Base-by-base conservation (phyloP, 1,140 invertebrate genomes). In the Leptoteleia sp. region DNA sequence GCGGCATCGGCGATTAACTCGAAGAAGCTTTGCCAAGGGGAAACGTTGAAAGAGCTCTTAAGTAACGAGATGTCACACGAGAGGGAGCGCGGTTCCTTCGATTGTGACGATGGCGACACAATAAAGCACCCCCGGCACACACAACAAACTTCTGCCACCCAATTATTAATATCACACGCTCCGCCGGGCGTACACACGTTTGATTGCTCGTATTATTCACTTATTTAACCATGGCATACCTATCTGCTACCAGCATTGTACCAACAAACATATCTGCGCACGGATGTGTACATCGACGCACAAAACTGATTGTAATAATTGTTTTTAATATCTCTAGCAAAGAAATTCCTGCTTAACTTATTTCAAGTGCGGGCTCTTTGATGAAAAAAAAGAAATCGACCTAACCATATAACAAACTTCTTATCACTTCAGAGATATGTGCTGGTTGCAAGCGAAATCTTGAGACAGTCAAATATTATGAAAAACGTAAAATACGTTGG, bases 141-240 rank as follows among this genome's bases (percentile, higher is more conserved):
- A 17, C 31, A 61, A 61, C 37, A 71, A 71, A 71, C 67, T 71
- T 61, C 27, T 22, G 25, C 43, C 48, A 31, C 37, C 59, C 65
- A 73, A 73, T 73, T 73, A 73, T 73, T 65, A 73, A 57, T 65
- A 65, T 65, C 59, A 73, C 59, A 57, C 50, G 42, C 50, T 57
- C 50, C 50, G 70, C 35, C 27, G 59, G 59, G 50, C 42, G 52
- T 65, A 52, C 37, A 50, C 52, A 67, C 45, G 59, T 75, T 65
- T 59, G 61, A 75, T 75, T 75, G 67, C 25, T 52, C 61, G 22
- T 75, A 59, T 75, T 75, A 73, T 64, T 52, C 57, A 62, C 57
- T 72, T 72, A 62, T 62, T 72, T 62, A 62, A 62, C 48, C 47
- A 38, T 55, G 40, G 31, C 16, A 48, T 12, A 72, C 19, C 68